These are phyloP conservation scores for Scortum barcoo DNA, from an alignment of 2,113 vertebrate species.

Conservation along the genomic window DNA sequence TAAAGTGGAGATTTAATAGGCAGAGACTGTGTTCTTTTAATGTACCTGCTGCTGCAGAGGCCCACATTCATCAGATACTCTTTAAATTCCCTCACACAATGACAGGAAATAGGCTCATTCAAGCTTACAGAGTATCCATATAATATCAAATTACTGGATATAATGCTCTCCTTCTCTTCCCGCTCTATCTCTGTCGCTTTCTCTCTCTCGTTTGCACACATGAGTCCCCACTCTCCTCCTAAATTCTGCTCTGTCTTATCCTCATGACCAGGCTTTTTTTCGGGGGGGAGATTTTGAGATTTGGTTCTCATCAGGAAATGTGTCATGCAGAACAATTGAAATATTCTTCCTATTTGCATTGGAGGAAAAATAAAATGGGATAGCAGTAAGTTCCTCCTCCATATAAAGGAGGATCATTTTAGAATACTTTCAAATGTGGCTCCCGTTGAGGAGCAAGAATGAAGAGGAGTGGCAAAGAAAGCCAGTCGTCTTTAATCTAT, in stretches of 20 bases:
- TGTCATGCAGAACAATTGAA: constrained; percentile 52
- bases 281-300: constrained; percentile 50
- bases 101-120: constrained; percentile 64
- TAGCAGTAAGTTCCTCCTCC: constrained; percentile 3
- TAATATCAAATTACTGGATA: constrained; percentile 68
- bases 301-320: constrained; percentile 46
- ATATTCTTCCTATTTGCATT: constrained; percentile 27
- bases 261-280: constrained; percentile 18
- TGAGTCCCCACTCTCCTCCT: constrained; percentile 9
- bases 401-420: constrained; percentile 20
- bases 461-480: constrained; percentile 26
- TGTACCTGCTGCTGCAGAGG: constrained; percentile 55
- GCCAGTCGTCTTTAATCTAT: constrained; percentile 41
- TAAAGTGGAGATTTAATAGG: constrained; percentile 47
- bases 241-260: background rate
- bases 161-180: constrained; percentile 39
- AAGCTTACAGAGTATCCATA: constrained; percentile 49
- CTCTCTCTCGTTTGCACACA: constrained; percentile 29
- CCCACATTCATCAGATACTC: constrained; percentile 57
- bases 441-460: constrained; percentile 28
- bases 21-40: constrained; percentile 39
- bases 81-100: constrained; percentile 60
- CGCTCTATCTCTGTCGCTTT: constrained; percentile 27
- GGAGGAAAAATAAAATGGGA: background rate
- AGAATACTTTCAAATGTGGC: constrained; percentile 7